phyloP scores from a whole-genome alignment of 2,113 vertebrate genomes.

The Hypanus sabinus region DNA sequence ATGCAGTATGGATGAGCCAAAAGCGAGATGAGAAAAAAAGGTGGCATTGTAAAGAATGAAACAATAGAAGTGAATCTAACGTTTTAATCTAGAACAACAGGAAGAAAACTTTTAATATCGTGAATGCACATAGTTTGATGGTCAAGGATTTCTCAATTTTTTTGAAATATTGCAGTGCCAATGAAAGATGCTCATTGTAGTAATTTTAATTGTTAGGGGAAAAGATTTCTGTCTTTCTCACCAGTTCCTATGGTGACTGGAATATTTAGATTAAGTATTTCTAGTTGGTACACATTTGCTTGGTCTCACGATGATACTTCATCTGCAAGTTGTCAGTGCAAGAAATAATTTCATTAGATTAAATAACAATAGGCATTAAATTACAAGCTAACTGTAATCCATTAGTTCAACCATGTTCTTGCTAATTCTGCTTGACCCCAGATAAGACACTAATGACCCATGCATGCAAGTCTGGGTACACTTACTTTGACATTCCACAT shows the following conservation, averaged over 20 bases:
- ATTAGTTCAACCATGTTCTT: neutral
- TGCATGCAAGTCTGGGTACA: neutral
- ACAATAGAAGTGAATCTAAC: neutral
- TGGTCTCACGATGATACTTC: neutral
- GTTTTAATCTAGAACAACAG: neutral
- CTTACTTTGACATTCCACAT: neutral
- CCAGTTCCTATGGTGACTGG: too few species aligned
- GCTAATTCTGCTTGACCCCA: constrained; percentile 2
- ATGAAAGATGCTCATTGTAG: neutral
- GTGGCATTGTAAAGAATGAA: neutral
- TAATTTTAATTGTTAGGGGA: neutral
- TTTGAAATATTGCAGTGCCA: neutral
- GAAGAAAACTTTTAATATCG: neutral
- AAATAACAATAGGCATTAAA: constrained; percentile 16
- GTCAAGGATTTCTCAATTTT: neutral
- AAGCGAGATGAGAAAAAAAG: neutral
- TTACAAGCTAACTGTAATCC: neutral
- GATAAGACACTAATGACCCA: neutral
- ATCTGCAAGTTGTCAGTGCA: neutral
- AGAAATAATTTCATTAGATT: neutral
- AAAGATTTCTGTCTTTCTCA: neutral
- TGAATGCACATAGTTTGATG: neutral
- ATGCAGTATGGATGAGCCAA: neutral
- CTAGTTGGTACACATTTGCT: neutral
- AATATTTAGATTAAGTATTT: neutral